Percentiles rank a stretch among this genome's conserved stretches.
Evolutionary conservation across 2,888 invertebrate species (phyloP).

Genomic region (Apamea sordens): DNA sequence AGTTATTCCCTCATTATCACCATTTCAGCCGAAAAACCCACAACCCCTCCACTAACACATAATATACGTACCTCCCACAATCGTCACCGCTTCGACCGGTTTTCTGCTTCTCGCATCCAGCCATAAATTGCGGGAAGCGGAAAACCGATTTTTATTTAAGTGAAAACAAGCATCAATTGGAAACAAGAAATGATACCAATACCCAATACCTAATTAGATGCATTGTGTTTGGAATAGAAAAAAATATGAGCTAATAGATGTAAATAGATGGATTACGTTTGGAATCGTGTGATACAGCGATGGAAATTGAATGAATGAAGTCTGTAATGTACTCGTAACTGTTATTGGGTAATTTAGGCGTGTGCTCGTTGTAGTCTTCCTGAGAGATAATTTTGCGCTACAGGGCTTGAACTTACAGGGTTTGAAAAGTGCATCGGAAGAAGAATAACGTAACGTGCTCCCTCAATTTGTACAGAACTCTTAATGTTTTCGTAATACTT

Average conservation of each 20-base stretch:
- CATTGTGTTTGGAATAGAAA: constrained; percentile 14
- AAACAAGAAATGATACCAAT: neutral
- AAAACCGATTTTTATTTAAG: neutral
- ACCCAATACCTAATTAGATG: constrained; percentile 9
- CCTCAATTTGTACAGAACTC: neutral
- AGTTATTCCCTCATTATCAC: neutral
- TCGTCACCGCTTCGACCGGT: neutral
- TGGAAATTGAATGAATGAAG: constrained; percentile 34
- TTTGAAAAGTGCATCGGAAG: neutral
- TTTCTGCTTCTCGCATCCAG: too few species aligned
- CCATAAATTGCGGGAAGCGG: neutral
- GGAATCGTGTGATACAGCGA: constrained; percentile 2
- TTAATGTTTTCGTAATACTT: neutral
- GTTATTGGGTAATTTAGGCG: constrained; percentile 4
- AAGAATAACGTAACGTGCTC: neutral
- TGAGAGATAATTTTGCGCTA: neutral
- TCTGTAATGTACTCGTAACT: constrained; percentile 26
- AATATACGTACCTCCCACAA: neutral
- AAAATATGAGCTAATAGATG: constrained; percentile 33
- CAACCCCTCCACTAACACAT: neutral
- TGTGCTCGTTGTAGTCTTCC: constrained; percentile 7
- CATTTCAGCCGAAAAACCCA: neutral
- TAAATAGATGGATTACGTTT: constrained; percentile 35
- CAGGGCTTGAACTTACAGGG: too few species aligned
- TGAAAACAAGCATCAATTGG: neutral